A percentile compares a stretch with the other conserved stretches of the same genome.
phyloP scores from a whole-genome alignment of 2,797 vertebrate genomes.

The Tragelaphus eurycerus region DNA sequence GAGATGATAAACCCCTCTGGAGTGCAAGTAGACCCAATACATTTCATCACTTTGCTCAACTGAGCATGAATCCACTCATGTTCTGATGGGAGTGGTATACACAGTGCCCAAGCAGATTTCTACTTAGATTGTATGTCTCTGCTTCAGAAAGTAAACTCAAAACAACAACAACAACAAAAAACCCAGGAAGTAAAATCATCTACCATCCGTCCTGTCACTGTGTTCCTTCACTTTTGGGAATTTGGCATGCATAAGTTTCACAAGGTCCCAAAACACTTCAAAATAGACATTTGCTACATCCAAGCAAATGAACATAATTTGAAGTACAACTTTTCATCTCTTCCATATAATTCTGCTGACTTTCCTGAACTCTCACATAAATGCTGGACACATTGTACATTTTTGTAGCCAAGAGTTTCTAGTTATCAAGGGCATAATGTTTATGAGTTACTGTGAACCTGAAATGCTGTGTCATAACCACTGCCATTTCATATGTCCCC shows the following conservation, averaged over 20 bases:
- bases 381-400: constrained; percentile 81
- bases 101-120: not conserved
- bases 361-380: constrained; percentile 91
- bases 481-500: not conserved
- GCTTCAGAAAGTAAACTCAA: not conserved
- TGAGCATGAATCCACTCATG: not conserved
- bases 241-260: constrained; percentile 88
- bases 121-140: not conserved
- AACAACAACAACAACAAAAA: not conserved
- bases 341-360: constrained; percentile 87
- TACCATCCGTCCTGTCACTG: constrained; percentile 78
- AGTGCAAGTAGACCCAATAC: not conserved
- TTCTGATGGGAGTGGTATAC: not conserved
- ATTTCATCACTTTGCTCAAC: not conserved
- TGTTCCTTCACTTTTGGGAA: constrained; percentile 87
- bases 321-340: constrained; percentile 88
- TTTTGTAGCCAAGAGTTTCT: constrained; percentile 89
- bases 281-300: constrained; percentile 94
- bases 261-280: constrained; percentile 92
- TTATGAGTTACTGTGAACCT: constrained; percentile 94
- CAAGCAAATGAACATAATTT: constrained; percentile 91
- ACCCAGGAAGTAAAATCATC: not conserved
- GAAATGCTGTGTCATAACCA: constrained; percentile 84
- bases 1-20: not conserved
- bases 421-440: constrained; percentile 92